A percentile compares a stretch with the other conserved stretches of the same genome.
Conservation (phyloP, 2,888 invertebrate species). For the Lycophotia porphyrea region DNA sequence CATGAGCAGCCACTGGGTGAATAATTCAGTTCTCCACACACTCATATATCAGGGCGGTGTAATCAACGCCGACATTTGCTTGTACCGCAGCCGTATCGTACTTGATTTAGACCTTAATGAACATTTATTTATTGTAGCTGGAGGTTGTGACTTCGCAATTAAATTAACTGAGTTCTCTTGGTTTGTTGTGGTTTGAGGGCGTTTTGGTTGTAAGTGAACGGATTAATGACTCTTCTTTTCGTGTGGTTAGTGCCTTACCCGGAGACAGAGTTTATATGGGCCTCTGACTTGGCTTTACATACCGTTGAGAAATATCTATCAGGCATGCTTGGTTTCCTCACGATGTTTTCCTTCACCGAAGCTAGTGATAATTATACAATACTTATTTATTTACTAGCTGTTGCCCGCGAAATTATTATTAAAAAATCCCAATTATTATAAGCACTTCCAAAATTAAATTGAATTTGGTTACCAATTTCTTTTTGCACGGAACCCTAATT, state of each 20-base stretch:
- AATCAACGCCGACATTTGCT: conserved; percentile 53
- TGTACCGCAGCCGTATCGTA: conserved; percentile 32
- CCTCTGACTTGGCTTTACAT: no score
- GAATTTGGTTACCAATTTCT: no score
- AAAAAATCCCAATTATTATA: no score
- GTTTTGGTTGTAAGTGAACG: background rate
- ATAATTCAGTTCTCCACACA: conserved; percentile 57
- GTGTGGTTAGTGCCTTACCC: background rate
- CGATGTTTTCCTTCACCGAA: no score
- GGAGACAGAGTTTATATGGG: no score
- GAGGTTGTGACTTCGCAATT: conserved; percentile 22
- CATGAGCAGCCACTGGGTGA: conserved; percentile 33
- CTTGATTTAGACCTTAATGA: conserved; percentile 56
- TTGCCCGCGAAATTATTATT: no score
- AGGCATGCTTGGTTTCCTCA: no score
- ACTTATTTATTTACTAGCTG: no score
- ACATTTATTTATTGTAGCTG: conserved; percentile 55
- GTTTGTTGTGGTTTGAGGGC: conserved; percentile 12
- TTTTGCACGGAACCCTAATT: no score
- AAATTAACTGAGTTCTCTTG: conserved; percentile 33
- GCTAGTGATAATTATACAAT: no score
- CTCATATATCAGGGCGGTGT: conserved; percentile 53
- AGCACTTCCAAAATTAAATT: no score
- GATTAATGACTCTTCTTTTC: background rate
- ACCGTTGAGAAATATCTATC: no score